Conservation (phyloP, 1,140 invertebrate species). For the Trachymyrmex cornetzi region DNA sequence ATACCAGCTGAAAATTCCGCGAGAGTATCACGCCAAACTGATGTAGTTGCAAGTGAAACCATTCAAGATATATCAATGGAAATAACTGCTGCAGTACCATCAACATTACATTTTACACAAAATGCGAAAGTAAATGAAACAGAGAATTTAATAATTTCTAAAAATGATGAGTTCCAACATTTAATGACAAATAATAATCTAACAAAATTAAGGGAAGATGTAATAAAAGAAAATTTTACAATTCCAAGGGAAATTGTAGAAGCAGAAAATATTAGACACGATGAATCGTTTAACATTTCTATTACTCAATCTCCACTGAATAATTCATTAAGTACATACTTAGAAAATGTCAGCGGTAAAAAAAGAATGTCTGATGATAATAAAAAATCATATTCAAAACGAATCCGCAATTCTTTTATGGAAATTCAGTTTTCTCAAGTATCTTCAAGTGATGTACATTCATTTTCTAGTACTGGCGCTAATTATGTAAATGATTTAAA, state of each 20-base stretch:
- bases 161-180: neutral
- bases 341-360: neutral
- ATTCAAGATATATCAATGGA: slow-evolving; percentile 63
- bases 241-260: neutral
- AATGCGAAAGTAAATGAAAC: neutral
- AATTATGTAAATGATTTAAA: neutral
- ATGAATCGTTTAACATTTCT: neutral
- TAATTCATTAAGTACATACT: neutral
- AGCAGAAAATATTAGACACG: neutral
- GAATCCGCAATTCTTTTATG: neutral
- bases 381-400: neutral
- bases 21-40: neutral
- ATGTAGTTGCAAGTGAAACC: neutral
- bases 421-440: neutral
- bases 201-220: neutral
- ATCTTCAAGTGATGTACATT: neutral
- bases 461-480: neutral
- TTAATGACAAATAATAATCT: neutral
- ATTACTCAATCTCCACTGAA: neutral
- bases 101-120: neutral
- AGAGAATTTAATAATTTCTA: slow-evolving; percentile 3
- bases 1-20: neutral
- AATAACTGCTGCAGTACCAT: slow-evolving; percentile 52
- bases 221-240: neutral
- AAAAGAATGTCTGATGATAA: neutral